These are phyloP conservation scores for Epistrophe grossulariae DNA, from an alignment of 2,888 invertebrate species.

Conservation along the genomic window DNA sequence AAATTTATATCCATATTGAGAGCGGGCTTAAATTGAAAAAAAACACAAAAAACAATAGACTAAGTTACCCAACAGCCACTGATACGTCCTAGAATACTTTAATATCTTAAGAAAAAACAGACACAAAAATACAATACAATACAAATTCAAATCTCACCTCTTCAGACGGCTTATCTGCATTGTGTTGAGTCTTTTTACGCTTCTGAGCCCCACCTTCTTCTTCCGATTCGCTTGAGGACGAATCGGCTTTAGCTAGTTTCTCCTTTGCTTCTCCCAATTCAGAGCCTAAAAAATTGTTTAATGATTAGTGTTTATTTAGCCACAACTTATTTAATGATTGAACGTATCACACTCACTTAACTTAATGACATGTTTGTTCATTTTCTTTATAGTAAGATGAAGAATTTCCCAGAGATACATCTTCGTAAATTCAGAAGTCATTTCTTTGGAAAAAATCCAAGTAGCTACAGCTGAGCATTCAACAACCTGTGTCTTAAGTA, in stretches of 20 bases:
- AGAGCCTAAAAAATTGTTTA: slow-evolving; percentile 84
- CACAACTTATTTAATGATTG: neutral
- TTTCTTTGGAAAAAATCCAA: slow-evolving; percentile 98
- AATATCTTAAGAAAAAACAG: slow-evolving; percentile 17
- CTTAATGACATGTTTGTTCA: slow-evolving; percentile 97
- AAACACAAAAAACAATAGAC: too few species aligned
- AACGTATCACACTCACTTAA: slow-evolving; percentile 85
- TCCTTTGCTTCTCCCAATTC: slow-evolving; percentile 94
- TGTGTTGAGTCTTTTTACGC: slow-evolving; percentile 83
- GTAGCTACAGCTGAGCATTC: slow-evolving; percentile 98
- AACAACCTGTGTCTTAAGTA: slow-evolving; percentile 98
- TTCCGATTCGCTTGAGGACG: slow-evolving; percentile 92
- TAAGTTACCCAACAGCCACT: slow-evolving; percentile 43
- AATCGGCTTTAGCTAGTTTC: slow-evolving; percentile 92
- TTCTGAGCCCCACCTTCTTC: slow-evolving; percentile 87
- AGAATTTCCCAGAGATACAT: slow-evolving; percentile 98
- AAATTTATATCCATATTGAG: too few species aligned
- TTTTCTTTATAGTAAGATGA: slow-evolving; percentile 97
- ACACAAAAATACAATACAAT: slow-evolving; percentile 9
- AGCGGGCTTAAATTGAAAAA: too few species aligned
- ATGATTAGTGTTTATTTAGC: neutral
- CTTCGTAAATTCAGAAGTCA: slow-evolving; percentile 95
- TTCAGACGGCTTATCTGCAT: slow-evolving; percentile 86
- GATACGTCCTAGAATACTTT: slow-evolving; percentile 33
- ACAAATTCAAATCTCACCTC: slow-evolving; percentile 84